phyloP scores from a whole-genome alignment of 2,888 invertebrate genomes.

The Caenorhabditis zanzibari region DNA sequence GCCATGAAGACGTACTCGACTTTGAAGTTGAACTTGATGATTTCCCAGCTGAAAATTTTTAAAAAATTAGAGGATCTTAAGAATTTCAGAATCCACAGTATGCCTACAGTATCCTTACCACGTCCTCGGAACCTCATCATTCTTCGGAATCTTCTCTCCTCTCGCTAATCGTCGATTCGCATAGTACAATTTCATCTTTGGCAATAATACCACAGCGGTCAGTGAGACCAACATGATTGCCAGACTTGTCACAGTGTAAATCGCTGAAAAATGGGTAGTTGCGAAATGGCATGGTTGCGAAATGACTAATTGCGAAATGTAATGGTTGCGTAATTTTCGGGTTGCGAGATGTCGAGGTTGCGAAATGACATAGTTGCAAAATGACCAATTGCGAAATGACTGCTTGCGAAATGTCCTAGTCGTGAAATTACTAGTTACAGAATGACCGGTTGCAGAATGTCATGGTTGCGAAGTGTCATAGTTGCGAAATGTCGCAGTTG shows the following conservation, averaged over 20 bases:
- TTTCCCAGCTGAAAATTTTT: conserved; percentile 36
- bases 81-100: background rate
- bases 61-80: conserved; percentile 2
- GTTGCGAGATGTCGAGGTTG: too few relatives aligned
- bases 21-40: conserved; percentile 38
- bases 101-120: conserved; percentile 37
- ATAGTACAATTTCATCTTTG: conserved; percentile 24
- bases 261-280: conserved; percentile 22
- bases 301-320: too few relatives aligned
- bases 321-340: too few relatives aligned
- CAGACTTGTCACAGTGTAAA: conserved; percentile 49
- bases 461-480: too few relatives aligned
- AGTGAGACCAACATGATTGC: conserved; percentile 38
- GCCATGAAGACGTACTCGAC: conserved; percentile 52
- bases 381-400: too few relatives aligned
- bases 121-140: conserved; percentile 46
- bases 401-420: too few relatives aligned
- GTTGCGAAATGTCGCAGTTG: too few relatives aligned
- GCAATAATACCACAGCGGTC: conserved; percentile 28
- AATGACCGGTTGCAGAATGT: too few relatives aligned
- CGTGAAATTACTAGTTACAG: background rate
- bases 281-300: too few relatives aligned
- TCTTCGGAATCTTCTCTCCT: conserved; percentile 44
- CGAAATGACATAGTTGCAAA: too few relatives aligned
- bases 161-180: conserved; percentile 25